Evolutionary conservation across 2,888 invertebrate genomes (phyloP), one percentile per base, ranked within the genome.

Genomic region (Aspidapion aeneum): DNA sequence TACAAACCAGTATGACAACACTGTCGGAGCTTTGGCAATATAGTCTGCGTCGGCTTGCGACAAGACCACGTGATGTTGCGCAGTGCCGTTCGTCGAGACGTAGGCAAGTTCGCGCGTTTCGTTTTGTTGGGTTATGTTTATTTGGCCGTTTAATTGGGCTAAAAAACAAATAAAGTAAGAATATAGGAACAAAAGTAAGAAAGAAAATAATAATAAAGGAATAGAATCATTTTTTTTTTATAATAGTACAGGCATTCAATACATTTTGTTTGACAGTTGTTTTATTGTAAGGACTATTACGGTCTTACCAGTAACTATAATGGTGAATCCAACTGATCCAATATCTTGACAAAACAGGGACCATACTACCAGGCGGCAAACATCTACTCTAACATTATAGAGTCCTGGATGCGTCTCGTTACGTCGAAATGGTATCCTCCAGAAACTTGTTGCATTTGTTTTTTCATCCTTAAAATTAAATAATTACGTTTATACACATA

Each of bases 1-100:
- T 65, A 91, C 83, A 73, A 91, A 93, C 93, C 93, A 93, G 76
- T 86, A 90, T 0, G 90, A 88, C 21, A 84, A 77, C 16, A 90
- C 80, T 7, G 77, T 80, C 2, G 85, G 84, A 1, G 86, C 84
- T 61, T 82, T 79, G 21, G 74, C 74, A 19, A 93, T 76, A 75
- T 83, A 91, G 58, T 83, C 78, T 48, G 81, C 72, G 76, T 93
- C 93, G 18, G 85, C 82, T 20, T 84, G 77, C 1, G 84, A 83
- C 16, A 93, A 73, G 51, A 78, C 74, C 51, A 93, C 80, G 57
- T 79, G 79, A 71, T 89, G 89, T 57, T 79, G 78, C 0, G 89
- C 85, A 19, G 84, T 77, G 64, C 82, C 78, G 61, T 83, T 81
- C 12, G 87, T 88, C 0, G 91, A 88, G 0, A 93, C 86, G 78